Evolutionary conservation across 2,113 vertebrate species (phyloP).

Genomic region (Axis porcinus): DNA sequence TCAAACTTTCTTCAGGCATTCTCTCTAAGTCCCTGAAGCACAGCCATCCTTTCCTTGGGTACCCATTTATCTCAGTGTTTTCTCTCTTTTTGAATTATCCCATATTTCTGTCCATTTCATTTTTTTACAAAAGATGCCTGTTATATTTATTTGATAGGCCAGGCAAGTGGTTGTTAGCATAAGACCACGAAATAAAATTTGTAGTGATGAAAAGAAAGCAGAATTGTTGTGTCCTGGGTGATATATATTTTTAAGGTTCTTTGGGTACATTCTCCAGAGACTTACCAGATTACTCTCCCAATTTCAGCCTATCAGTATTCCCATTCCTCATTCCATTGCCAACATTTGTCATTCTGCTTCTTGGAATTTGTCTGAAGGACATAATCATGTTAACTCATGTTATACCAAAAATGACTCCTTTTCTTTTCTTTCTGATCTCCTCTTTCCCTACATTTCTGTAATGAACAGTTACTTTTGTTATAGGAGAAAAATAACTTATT

Average conservation of each 20-base stretch:
- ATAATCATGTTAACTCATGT: not conserved
- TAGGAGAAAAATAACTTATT: not conserved
- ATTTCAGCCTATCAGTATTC: no score
- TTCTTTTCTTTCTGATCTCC: not conserved
- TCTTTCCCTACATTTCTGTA: not conserved
- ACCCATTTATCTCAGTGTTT: not conserved
- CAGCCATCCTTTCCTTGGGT: not conserved
- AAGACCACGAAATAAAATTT: not conserved
- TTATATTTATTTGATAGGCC: not conserved
- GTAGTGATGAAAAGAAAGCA: not conserved
- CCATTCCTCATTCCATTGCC: no score
- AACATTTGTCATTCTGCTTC: not conserved
- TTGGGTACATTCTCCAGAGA: no score
- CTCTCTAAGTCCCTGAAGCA: slow-evolving; percentile 20
- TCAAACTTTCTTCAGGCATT: slow-evolving; percentile 47
- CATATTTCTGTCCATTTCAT: not conserved
- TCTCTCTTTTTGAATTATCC: not conserved
- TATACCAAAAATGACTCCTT: not conserved
- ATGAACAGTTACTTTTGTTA: not conserved
- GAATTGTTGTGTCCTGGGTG: no score
- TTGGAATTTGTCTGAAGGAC: not conserved
- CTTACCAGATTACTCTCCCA: no score
- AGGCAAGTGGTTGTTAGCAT: not conserved
- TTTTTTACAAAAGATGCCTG: not conserved
- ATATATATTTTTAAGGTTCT: no score